Base-by-base conservation (phyloP, 2,888 invertebrate species). In the Tetragonisca angustula region DNA sequence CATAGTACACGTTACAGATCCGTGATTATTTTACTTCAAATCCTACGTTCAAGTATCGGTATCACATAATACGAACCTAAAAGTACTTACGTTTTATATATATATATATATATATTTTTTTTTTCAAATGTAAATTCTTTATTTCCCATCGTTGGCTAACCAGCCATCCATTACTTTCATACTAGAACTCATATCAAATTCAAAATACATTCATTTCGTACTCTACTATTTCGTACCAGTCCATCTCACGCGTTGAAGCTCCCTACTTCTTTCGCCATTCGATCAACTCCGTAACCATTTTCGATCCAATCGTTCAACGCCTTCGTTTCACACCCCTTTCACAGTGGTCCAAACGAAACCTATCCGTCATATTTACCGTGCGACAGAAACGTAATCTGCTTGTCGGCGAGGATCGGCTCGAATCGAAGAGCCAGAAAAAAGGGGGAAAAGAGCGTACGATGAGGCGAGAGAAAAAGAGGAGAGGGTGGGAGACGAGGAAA, bases 281-380 rank as follows among this genome's bases (percentile, higher is more conserved):
- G 64, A 36, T 56, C 74, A 36, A 17, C 15, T 32, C 62, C 36
- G 36, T 52, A 6, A 36, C 61, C 65, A 75, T 68, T 76, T 81
- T 59, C 82, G 56, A 81, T 83, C 54, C 59, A 70, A 84, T 82
- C 83, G 74, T 32, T 32, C 21, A 70, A 74, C 79, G 49, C 65
- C 64, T 52, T 27, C 69, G 61, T 43, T 24, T 78, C 68, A 62
- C 84, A 67, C 69, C 76, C 84, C 65, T 74, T 77, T 52, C 64
- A 13, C 27, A 61, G 17, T 27, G 11, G 27, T 21, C 54, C 27
- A 32, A 72, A 64, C 81, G 78, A 56, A 81, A 75, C 70, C 75
- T 88, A 91, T 90, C 89, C 86, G 91, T 91, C 89, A 87, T 87
- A 90, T 90, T 90, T 90, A 84, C 83, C 69, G 85, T 79, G 87